Conservation (phyloP, 2,888 invertebrate species). For the Drosophila sordidapex region DNA sequence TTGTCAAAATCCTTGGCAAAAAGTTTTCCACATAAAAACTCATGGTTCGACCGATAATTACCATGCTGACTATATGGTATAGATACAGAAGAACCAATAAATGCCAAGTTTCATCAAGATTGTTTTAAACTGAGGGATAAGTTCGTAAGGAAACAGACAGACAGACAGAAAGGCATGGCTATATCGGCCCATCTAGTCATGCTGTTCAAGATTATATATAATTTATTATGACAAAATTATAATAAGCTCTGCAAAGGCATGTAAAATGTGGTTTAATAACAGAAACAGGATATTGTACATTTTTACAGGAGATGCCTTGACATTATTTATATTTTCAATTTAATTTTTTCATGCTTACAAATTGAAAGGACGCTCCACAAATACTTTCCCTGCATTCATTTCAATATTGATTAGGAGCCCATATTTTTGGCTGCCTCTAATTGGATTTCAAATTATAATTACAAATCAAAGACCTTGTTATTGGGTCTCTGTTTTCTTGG, state of each 20-base stretch:
- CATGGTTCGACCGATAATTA: neutral
- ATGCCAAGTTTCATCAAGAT: neutral
- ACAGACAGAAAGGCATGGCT: neutral
- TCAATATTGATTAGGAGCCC: neutral
- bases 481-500: neutral
- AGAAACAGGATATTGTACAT: neutral
- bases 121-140: neutral
- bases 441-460: conserved; percentile 37
- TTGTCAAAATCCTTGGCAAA: neutral
- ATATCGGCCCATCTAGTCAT: neutral
- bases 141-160: neutral
- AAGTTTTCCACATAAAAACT: neutral
- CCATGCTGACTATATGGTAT: neutral
- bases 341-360: neutral
- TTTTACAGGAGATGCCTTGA: neutral
- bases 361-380: neutral
- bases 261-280: neutral
- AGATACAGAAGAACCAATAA: neutral
- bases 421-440: conserved; percentile 7
- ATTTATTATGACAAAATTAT: neutral
- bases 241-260: neutral
- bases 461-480: conserved; percentile 22
- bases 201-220: neutral
- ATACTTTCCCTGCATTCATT: neutral
- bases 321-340: neutral